Evolutionary conservation across 2,797 vertebrate species (phyloP).

Genomic region (Onychomys torridus): DNA sequence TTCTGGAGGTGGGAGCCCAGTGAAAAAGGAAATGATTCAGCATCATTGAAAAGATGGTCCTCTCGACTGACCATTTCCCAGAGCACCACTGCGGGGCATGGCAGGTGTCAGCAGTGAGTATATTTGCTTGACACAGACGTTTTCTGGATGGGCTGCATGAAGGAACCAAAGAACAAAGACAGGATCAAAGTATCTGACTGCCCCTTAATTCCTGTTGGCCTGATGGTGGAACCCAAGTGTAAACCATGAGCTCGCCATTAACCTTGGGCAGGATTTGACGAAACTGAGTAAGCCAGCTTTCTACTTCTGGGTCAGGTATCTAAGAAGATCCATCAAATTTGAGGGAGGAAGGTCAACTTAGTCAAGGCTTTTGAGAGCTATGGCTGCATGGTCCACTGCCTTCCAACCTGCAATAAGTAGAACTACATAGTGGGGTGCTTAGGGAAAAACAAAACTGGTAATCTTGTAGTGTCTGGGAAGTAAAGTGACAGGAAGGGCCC

Average conservation of each 20-base stretch:
- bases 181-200: neutral
- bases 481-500: neutral
- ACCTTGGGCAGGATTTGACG: neutral
- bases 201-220: neutral
- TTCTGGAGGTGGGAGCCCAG: neutral
- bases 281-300: neutral
- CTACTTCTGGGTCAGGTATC: neutral
- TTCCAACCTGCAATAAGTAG: neutral
- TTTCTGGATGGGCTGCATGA: neutral
- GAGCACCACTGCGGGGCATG: rapidly evolving
- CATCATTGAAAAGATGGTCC: neutral
- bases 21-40: neutral
- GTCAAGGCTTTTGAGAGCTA: neutral
- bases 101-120: neutral
- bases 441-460: neutral
- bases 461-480: neutral
- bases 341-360: neutral
- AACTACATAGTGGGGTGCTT: no score
- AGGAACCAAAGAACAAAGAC: neutral
- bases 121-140: neutral
- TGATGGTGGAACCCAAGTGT: neutral
- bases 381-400: no score
- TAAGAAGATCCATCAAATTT: neutral
- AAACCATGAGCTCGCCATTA: neutral
- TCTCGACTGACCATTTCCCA: neutral